phyloP scores from a whole-genome alignment of 2,797 vertebrate genomes.

The Cuculus canorus region DNA sequence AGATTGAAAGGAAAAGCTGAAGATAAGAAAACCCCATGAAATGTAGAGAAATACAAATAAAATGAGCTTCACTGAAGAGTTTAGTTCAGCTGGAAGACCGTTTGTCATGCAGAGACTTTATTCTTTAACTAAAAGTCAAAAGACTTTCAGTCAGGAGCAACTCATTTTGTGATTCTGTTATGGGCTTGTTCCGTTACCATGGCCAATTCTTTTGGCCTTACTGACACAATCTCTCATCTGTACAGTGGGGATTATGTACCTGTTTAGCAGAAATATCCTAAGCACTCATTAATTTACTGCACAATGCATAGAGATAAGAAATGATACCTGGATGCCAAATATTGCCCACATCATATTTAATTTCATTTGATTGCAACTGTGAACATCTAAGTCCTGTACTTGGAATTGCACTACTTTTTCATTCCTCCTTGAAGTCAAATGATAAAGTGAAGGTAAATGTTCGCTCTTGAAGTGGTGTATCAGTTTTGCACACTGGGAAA shows the following conservation, averaged over 20 bases:
- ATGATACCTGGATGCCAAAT: background rate
- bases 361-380: background rate
- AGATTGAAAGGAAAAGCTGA: background rate
- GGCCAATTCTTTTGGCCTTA: background rate
- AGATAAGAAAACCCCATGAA: accelerated
- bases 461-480: background rate
- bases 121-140: background rate
- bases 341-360: background rate
- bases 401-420: background rate
- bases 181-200: background rate
- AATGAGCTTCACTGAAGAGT: background rate
- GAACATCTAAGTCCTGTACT: background rate
- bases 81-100: background rate
- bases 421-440: background rate
- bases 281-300: background rate
- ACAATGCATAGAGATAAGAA: background rate
- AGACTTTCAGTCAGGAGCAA: background rate
- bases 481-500: background rate
- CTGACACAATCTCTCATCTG: background rate
- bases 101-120: background rate
- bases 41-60: background rate
- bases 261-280: background rate
- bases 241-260: background rate
- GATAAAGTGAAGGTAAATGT: background rate
- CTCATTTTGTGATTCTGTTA: background rate